These are phyloP conservation scores for Petrolisthes manimaculis DNA, from an alignment of 2,888 invertebrate genomes.

Conservation along the genomic window DNA sequence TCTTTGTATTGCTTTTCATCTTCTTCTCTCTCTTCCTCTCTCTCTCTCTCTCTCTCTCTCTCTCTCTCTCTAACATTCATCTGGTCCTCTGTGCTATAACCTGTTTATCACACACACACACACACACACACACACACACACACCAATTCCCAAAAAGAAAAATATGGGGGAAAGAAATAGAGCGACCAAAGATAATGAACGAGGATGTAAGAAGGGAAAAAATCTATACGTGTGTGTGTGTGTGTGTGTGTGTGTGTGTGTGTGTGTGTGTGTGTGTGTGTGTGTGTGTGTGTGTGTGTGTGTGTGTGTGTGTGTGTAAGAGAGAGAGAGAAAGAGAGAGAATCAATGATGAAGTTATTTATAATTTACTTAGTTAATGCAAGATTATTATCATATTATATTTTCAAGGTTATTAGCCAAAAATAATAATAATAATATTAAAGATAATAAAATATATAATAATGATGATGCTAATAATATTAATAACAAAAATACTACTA, in stretches of 20 bases:
- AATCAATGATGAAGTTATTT: no score
- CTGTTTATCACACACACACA: no score
- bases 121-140: no score
- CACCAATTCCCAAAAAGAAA: not conserved
- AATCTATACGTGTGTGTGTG: not conserved
- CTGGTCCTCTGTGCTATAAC: no score
- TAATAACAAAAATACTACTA: not conserved
- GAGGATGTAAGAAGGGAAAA: not conserved
- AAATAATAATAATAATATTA: not conserved
- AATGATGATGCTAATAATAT: not conserved
- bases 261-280: not conserved
- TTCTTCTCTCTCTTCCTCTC: no score
- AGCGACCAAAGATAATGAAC: not conserved
- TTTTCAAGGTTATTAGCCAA: no score
- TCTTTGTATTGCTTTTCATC: no score
- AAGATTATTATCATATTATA: no score
- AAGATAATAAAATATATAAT: not conserved
- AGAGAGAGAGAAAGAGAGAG: constrained; percentile 28
- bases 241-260: not conserved
- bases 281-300: not conserved
- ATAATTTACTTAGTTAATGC: no score
- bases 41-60: no score
- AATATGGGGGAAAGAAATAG: not conserved
- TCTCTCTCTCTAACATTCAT: no score
- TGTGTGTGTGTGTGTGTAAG: not conserved